Evolutionary conservation across 2,113 vertebrate species (phyloP), one percentile per base, ranked within the genome.

Genomic region (Halcyon malimbica): DNA sequence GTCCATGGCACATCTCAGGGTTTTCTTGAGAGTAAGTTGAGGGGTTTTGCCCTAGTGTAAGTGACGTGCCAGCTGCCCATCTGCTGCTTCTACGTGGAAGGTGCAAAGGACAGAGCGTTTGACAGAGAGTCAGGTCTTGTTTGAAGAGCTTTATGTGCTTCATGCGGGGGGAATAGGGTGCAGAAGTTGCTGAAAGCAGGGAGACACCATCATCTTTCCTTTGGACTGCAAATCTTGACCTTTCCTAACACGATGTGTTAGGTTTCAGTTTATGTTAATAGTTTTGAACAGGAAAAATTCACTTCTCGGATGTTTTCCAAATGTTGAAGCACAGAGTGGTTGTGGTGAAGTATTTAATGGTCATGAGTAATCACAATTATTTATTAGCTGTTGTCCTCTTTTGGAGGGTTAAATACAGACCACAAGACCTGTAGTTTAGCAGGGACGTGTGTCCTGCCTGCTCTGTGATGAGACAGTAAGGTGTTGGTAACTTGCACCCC

Each of bases 91-190:
- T 10, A 10, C 28, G 35, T 64, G 59, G n/a, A 65, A 74, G 11
- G 35, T 70, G 35, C 31, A 63, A n/a, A 89, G 29, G 37, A 46
- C 78, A 46, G 41, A 57, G 33, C 6, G 4, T 44, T 65, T 76
- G 54, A 56, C 18, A 25, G 35, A 21, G 35, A 44, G 23, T 42
- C 19, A 39, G 10, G 50, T 56, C 48, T 53, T 59, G 19, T 42
- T 42, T 6, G 16, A 48, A 84, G 42, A 84, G 16, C 31, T 68
- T 15, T 5, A 4, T 17, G 18, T 56, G 37, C 48, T 89, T 82
- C 16, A 7, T n/a, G 31, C 19, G 26, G 68, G 65, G 78, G 23
- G 18, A n/a, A 10, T 5, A 77, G 28, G 56, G 16, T 0, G 0
- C 33, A 35, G 69, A 29, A 84, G 39, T 28, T 78, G 9, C 64